Evolutionary conservation across 2,797 vertebrate genomes (phyloP).

Genomic region (Etheostoma nigrum): DNA sequence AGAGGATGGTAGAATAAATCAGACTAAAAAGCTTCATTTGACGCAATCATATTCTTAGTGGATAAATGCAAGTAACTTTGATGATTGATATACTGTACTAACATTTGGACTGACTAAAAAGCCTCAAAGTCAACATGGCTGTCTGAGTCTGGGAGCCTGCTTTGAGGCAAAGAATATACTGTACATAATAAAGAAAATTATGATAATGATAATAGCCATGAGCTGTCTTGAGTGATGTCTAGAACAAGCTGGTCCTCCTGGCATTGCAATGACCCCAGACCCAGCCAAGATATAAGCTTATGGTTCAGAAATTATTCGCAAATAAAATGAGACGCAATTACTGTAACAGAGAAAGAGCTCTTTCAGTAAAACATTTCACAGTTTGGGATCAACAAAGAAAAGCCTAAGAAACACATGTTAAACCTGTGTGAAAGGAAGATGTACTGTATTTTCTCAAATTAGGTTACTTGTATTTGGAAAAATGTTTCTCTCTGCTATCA

Average conservation of each 20-base stretch:
- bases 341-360: conserved; percentile 39
- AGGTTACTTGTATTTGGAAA: conserved; percentile 8
- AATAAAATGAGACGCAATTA: conserved; percentile 45
- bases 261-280: conserved; percentile 55
- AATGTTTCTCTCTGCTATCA: conserved; percentile 7
- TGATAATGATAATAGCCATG: conserved; percentile 62
- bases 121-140: conserved; percentile 25
- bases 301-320: conserved; percentile 37
- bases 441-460: background rate
- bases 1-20: conserved; percentile 8
- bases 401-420: conserved; percentile 3
- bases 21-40: conserved; percentile 10
- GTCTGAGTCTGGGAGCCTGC: conserved; percentile 38
- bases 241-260: conserved; percentile 58
- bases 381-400: conserved; percentile 34
- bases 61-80: conserved; percentile 4
- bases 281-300: conserved; percentile 65
- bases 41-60: background rate
- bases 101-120: conserved; percentile 30
- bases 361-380: conserved; percentile 38
- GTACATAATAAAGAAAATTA: conserved; percentile 53
- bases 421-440: conserved; percentile 28
- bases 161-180: conserved; percentile 50
- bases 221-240: conserved; percentile 59
- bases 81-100: background rate